Conservation (phyloP, 2,888 invertebrate genomes). For the Gerris lacustris region DNA sequence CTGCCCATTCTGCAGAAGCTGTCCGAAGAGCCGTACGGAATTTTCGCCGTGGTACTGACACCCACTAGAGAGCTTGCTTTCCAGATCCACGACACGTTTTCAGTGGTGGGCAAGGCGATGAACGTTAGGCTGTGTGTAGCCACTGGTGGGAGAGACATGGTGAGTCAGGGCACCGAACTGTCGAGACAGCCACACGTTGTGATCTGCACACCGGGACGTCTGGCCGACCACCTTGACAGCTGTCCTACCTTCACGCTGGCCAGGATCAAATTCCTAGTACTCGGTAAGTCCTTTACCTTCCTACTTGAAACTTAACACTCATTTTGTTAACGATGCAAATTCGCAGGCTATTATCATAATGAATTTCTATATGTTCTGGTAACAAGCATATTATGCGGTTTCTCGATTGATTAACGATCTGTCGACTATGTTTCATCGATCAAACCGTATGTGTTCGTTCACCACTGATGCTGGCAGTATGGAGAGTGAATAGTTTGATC, state of each 20-base stretch:
- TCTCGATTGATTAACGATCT: too few species aligned
- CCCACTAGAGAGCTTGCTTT: constrained; percentile 88
- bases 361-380: too few species aligned
- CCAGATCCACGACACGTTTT: constrained; percentile 92
- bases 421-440: too few species aligned
- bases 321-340: too few species aligned
- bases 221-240: constrained; percentile 84
- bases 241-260: constrained; percentile 70
- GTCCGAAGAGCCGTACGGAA: constrained; percentile 88
- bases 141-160: constrained; percentile 91
- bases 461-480: too few species aligned
- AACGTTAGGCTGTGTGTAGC: constrained; percentile 72
- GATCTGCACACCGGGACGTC: constrained; percentile 83
- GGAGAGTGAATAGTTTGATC: too few species aligned
- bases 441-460: too few species aligned
- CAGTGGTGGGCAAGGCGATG: constrained; percentile 77
- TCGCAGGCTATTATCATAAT: too few species aligned
- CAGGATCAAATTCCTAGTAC: constrained; percentile 70
- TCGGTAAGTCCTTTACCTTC: constrained; percentile 35
- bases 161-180: constrained; percentile 73
- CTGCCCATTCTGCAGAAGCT: constrained; percentile 83
- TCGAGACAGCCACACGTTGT: constrained; percentile 82
- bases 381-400: too few species aligned
- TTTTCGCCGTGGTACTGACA: constrained; percentile 86
- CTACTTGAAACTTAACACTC: background rate